Evolutionary conservation across 2,797 vertebrate species (phyloP), one percentile per base, ranked within the genome.

Genomic region (Picus viridis): DNA sequence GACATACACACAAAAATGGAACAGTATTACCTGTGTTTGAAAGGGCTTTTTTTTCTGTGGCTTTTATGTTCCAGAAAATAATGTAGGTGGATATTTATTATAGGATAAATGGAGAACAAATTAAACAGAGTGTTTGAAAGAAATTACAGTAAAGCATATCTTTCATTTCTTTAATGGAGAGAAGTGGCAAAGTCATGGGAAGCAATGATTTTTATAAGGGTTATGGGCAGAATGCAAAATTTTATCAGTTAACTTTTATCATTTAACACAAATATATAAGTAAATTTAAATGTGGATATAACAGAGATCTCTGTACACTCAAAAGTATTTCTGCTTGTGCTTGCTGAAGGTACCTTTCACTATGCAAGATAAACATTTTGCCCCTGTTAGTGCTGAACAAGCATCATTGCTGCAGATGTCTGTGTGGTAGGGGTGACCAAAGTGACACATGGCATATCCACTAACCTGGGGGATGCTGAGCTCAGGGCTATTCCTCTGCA

Each of bases 131-230:
- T 57, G 23, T 86, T 83, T 59, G 29, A 77, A 83, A 85, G 36
- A 90, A 82, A 84, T 91, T 71, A 74, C 41, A 94, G 30, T 53
- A 72, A 94, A 86, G 9, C 8, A 41, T 54, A 59, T n/a, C 57
- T 93, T 90, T 86, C 74, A 89, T 89, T 88, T 72, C 54, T 93
- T 95, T 91, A 87, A 88, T 47, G 24, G 39, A 16, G 53, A 65
- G 62, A 89, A 51, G 61, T 61, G 71, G 80, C 2, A 32, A 94
- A 64, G 82, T 92, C 63, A 86, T 54, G 45, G 19, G 75, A 96
- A 92, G 23, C 49, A 94, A 47, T 83, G 84, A 92, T 59, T 95
- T 92, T 91, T 85, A 81, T 10, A 75, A 65, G 39, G 56, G 6
- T 81, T 91, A 75, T 41, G 15, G 86, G 39, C 16, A 78, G 73